phyloP scores from a whole-genome alignment of 1,140 invertebrate genomes.

The Penaeus vannamei region DNA sequence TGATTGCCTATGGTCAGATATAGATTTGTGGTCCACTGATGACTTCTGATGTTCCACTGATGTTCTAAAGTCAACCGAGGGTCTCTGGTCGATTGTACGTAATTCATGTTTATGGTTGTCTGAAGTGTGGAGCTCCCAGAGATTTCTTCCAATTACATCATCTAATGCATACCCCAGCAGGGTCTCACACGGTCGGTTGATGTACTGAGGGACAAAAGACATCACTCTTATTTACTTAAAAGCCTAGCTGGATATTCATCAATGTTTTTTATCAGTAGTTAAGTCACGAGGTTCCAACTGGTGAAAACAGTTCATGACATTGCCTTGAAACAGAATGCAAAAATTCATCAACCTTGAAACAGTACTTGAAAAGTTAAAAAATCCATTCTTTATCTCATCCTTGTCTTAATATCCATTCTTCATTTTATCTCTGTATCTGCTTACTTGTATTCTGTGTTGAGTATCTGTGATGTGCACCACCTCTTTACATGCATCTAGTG shows the following conservation, averaged over 20 bases:
- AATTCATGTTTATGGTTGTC: constrained; percentile 69
- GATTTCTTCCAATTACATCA: constrained; percentile 83
- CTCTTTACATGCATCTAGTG: constrained; percentile 87
- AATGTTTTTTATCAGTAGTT: neutral
- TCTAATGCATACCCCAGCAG: constrained; percentile 82
- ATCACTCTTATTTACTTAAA: too few relatives aligned
- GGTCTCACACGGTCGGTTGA: constrained; percentile 84
- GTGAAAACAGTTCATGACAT: too few relatives aligned
- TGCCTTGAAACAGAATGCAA: neutral
- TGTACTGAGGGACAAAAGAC: constrained; percentile 77
- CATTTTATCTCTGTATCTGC: constrained; percentile 11
- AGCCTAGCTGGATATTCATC: neutral
- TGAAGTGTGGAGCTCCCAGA: constrained; percentile 74
- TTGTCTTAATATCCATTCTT: constrained; percentile 18
- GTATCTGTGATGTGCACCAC: constrained; percentile 90
- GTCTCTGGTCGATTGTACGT: constrained; percentile 27
- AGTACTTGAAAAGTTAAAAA: neutral
- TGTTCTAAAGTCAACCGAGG: constrained; percentile 39
- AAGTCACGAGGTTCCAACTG: neutral
- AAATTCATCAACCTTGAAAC: neutral
- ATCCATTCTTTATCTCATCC: constrained; percentile 8
- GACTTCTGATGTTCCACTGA: constrained; percentile 33
- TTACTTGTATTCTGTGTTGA: constrained; percentile 85
- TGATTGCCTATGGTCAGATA: constrained; percentile 3
- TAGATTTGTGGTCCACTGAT: constrained; percentile 19